Conservation (phyloP, 2,797 vertebrate genomes). For the Lepidocolaptes lacrymiger region DNA sequence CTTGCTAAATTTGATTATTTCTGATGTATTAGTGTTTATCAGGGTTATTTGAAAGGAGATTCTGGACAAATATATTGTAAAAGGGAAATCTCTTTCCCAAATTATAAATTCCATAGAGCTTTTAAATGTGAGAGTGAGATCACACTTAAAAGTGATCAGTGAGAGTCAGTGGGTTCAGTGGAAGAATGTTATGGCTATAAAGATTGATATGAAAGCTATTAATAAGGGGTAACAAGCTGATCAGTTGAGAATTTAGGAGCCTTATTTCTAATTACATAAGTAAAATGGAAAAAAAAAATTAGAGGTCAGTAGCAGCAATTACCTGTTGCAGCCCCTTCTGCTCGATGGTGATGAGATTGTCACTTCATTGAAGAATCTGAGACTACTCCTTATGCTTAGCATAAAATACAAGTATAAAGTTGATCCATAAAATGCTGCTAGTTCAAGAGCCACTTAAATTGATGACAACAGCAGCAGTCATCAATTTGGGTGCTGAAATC, state of each 20-base stretch:
- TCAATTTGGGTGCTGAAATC: neutral
- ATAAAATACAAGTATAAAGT: neutral
- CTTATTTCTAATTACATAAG: neutral
- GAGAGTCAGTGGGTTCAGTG: neutral
- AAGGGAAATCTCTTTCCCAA: neutral
- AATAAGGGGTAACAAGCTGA: neutral
- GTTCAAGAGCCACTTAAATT: neutral
- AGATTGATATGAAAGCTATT: neutral
- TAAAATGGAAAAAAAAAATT: neutral
- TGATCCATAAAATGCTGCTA: neutral
- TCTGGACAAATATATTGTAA: neutral
- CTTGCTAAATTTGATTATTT: neutral
- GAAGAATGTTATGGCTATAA: neutral
- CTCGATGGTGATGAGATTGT: neutral
- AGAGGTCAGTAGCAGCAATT: neutral
- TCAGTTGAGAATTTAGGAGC: neutral
- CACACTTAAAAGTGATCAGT: neutral
- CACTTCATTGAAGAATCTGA: neutral
- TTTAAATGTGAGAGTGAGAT: neutral
- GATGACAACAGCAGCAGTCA: neutral
- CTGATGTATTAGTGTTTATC: neutral
- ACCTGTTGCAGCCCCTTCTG: neutral
- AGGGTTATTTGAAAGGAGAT: neutral
- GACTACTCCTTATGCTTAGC: neutral
- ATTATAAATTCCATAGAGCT: neutral